phyloP scores from a whole-genome alignment of 2,797 vertebrate genomes.

The Sebastes itinus region DNA sequence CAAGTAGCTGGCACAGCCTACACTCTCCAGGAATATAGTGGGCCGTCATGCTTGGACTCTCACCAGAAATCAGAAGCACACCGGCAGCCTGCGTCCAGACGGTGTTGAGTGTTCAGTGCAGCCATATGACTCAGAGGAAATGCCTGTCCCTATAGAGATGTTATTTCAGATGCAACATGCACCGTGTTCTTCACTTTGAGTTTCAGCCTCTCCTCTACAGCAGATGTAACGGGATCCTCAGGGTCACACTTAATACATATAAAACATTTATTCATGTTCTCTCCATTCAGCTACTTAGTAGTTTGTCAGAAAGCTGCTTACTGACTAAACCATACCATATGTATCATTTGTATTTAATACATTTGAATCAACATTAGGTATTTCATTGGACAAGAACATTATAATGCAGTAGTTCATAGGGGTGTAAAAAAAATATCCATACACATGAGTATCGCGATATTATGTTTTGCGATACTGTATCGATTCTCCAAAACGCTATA shows the following conservation, averaged over 20 bases:
- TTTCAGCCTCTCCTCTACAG: conserved; percentile 14
- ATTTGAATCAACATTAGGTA: neutral
- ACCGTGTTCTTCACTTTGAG: conserved; percentile 18
- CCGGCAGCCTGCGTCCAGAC: conserved; percentile 40
- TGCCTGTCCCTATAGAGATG: conserved; percentile 50
- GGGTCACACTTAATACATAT: conserved; percentile 17
- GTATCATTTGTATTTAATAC: neutral
- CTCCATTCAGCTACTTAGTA: neutral
- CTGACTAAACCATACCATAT: neutral
- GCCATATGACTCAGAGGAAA: conserved; percentile 69
- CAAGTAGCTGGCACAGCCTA: conserved; percentile 20
- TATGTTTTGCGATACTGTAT: too few relatives aligned
- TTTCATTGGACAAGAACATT: neutral
- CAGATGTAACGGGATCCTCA: conserved; percentile 20
- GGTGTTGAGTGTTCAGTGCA: conserved; percentile 63
- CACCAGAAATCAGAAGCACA: conserved; percentile 48
- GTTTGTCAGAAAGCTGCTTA: neutral
- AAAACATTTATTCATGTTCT: conserved; percentile 17
- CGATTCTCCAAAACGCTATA: too few relatives aligned
- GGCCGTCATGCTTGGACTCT: conserved; percentile 51
- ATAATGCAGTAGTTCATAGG: neutral
- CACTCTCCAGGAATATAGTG: conserved; percentile 44
- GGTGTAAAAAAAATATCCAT: too few relatives aligned
- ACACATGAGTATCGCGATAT: too few relatives aligned
- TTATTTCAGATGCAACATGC: conserved; percentile 53